A percentile compares a stretch with the other conserved stretches of the same genome.
Evolutionary conservation across 2,888 invertebrate genomes (phyloP).

Genomic region (Dugesia japonica): DNA sequence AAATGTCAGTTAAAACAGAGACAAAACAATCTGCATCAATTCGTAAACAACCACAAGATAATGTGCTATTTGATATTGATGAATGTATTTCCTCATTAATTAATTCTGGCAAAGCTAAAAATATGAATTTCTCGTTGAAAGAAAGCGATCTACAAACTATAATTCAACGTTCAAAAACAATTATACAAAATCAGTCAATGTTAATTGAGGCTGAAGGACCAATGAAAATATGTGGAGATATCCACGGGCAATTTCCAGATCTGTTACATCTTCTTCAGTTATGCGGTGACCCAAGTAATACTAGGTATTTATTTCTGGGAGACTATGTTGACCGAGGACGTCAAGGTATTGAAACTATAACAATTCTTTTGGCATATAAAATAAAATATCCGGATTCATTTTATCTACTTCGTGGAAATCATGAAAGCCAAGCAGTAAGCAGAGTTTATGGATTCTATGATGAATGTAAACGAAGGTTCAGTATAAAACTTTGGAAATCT

Average conservation of each 20-base stretch:
- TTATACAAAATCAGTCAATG: conserved; percentile 43
- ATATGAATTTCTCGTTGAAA: not conserved
- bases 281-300: conserved; percentile 46
- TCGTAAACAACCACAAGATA: not conserved
- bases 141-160: not conserved
- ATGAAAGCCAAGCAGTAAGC: conserved; percentile 49
- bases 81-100: not conserved
- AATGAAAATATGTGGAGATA: conserved; percentile 48
- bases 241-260: conserved; percentile 48
- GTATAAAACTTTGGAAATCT: conserved; percentile 47
- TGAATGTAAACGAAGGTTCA: conserved; percentile 46
- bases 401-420: conserved; percentile 49
- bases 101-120: not conserved
- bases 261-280: conserved; percentile 46
- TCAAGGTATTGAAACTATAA: conserved; percentile 48
- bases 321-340: conserved; percentile 49
- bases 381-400: conserved; percentile 51
- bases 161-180: not conserved
- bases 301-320: conserved; percentile 48
- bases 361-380: conserved; percentile 48
- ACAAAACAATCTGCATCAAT: not conserved
- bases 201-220: conserved; percentile 45
- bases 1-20: not conserved
- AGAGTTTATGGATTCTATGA: conserved; percentile 49
- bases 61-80: not conserved